phyloP scores from a whole-genome alignment of 2,113 vertebrate species.

The Mus spicilegus region DNA sequence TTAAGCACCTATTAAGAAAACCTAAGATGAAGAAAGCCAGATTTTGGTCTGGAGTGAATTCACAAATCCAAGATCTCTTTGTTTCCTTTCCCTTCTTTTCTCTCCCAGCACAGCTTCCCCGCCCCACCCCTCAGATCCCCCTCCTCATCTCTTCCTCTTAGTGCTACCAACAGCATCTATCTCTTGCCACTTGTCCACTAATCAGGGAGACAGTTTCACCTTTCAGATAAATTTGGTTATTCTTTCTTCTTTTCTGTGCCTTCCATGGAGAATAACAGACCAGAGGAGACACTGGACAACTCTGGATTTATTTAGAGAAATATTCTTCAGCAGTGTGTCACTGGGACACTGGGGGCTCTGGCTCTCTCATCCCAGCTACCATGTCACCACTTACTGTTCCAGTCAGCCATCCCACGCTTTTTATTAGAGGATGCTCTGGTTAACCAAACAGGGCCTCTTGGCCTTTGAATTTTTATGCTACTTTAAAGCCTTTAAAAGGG shows the following conservation, averaged over 20 bases:
- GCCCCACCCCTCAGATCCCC: too few relatives aligned
- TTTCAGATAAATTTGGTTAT: conserved; percentile 30
- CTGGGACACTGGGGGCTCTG: too few relatives aligned
- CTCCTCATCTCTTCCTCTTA: background rate
- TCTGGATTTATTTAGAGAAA: conserved; percentile 33
- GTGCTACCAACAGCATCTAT: background rate
- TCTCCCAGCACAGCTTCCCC: too few relatives aligned
- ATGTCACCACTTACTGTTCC: background rate
- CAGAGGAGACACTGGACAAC: background rate
- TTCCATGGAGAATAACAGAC: background rate
- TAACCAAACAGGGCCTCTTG: conserved; percentile 26
- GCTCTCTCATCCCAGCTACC: background rate
- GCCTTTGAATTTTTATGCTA: conserved; percentile 74
- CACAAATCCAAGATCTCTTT: background rate
- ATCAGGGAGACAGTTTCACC: background rate
- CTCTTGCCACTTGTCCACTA: background rate
- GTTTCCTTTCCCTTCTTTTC: background rate
- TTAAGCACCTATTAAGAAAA: background rate
- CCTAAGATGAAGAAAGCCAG: background rate
- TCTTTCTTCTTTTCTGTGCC: background rate
- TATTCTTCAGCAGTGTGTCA: background rate
- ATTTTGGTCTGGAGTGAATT: background rate
- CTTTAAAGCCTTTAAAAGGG: conserved; percentile 66
- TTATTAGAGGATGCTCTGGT: conserved; percentile 57
- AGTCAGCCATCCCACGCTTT: conserved; percentile 2